Percentiles rank a stretch among this genome's conserved stretches.
These are phyloP conservation scores for Centrocercus urophasianus DNA, from an alignment of 2,113 vertebrate species.

Conservation along the genomic window DNA sequence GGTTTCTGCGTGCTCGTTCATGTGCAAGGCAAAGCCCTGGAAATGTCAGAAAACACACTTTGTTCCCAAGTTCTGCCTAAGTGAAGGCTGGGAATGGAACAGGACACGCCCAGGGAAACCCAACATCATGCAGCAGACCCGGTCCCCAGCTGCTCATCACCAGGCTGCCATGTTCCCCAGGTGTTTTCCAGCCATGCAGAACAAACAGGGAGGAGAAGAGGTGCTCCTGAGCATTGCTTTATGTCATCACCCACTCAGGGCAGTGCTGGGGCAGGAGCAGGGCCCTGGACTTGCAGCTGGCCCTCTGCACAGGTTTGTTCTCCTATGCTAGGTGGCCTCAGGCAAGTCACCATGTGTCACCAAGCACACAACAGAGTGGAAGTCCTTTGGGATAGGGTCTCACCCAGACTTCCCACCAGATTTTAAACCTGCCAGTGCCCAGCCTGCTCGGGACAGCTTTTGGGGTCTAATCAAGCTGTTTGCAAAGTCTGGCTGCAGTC, in stretches of 20 bases:
- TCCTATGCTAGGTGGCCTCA: neutral
- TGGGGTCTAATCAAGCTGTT: rapidly evolving
- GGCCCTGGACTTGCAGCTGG: neutral
- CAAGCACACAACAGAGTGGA: neutral
- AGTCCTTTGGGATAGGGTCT: neutral
- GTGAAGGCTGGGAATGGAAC: neutral
- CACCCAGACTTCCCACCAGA: rapidly evolving
- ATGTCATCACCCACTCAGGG: neutral
- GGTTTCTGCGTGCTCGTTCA: slow-evolving; percentile 45
- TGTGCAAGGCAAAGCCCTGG: slow-evolving; percentile 41
- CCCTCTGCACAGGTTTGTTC: rapidly evolving
- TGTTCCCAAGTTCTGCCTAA: slow-evolving; percentile 1
- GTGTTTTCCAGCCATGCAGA: neutral
- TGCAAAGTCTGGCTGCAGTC: neutral
- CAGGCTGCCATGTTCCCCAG: rapidly evolving
- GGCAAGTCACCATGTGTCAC: neutral
- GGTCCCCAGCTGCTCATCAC: neutral
- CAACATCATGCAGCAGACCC: neutral
- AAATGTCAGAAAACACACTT: neutral
- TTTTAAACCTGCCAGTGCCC: neutral
- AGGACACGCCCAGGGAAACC: neutral
- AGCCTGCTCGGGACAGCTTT: rapidly evolving
- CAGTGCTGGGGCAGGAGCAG: neutral
- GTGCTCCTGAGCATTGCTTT: neutral
- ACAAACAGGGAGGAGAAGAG: rapidly evolving